Evolutionary conservation across 2,888 invertebrate species (phyloP).

Genomic region (Microplitis deprimator): DNA sequence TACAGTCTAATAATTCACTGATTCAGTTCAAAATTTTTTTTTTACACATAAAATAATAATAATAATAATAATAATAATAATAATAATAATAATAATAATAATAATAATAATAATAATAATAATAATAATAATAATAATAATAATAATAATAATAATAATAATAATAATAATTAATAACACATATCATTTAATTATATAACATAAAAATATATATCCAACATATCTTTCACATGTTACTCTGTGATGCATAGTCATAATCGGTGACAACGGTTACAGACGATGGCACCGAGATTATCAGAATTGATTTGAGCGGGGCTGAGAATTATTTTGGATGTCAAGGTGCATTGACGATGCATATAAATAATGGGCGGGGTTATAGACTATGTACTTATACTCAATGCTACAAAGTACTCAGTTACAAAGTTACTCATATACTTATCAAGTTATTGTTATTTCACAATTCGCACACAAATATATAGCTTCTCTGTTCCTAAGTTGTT

Average conservation of each 20-base stretch:
- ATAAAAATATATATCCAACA: background rate
- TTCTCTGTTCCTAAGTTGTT: conserved; percentile 10
- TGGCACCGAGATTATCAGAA: conserved; percentile 27
- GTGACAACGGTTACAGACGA: conserved; percentile 6
- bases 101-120: conserved; percentile 23
- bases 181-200: conserved; percentile 30
- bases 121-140: too few species aligned
- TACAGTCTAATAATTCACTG: too few species aligned
- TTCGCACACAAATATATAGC: conserved; percentile 22
- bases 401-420: background rate
- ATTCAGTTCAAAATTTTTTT: too few species aligned
- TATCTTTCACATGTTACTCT: conserved; percentile 24
- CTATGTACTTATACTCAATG: background rate
- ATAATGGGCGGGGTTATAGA: conserved; percentile 13
- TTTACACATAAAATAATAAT: too few species aligned
- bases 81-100: background rate
- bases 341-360: conserved; percentile 16
- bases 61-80: too few species aligned
- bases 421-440: background rate
- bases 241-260: background rate
- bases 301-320: conserved; percentile 29
- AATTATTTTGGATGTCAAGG: conserved; percentile 44
- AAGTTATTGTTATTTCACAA: conserved; percentile 35
- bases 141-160: background rate
- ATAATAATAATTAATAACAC: conserved; percentile 17